Evolutionary conservation across 2,113 vertebrate genomes (phyloP).

Genomic region (Scophthalmus maximus): DNA sequence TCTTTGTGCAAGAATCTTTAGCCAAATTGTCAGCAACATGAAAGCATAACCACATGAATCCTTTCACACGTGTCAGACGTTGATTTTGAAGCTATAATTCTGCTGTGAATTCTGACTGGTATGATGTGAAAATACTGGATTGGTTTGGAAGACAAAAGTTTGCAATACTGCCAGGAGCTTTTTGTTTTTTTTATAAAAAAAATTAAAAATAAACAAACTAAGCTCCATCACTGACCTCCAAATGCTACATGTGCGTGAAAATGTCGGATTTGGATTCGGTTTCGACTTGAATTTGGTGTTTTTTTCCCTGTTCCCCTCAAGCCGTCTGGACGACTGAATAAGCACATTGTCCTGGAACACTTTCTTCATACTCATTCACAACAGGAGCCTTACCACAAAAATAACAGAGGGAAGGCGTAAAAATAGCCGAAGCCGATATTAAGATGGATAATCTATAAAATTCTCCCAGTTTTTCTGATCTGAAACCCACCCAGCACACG

Average conservation of each 20-base stretch:
- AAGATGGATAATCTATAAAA: constrained; percentile 24
- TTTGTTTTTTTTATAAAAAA: no score
- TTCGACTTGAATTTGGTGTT: constrained; percentile 31
- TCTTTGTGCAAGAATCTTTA: no score
- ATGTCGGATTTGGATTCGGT: constrained; percentile 36
- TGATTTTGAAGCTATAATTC: neutral
- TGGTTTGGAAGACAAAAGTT: no score
- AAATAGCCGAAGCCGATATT: constrained; percentile 26
- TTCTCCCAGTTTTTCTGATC: constrained; percentile 37
- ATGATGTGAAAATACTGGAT: constrained; percentile 9
- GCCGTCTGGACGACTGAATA: neutral
- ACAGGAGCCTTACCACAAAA: neutral
- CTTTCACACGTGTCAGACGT: neutral
- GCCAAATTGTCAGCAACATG: no score
- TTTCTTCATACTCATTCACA: neutral
- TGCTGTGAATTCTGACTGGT: neutral
- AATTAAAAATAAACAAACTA: neutral
- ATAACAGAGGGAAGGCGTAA: constrained; percentile 5
- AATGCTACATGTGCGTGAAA: constrained; percentile 39
- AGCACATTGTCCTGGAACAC: constrained; percentile 15
- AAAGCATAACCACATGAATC: constrained; percentile 1
- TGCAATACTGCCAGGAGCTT: no score
- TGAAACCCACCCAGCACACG: constrained; percentile 21
- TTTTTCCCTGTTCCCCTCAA: neutral
- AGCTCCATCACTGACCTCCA: neutral